Percentiles rank a stretch among this genome's conserved stretches.
Conservation (phyloP, 2,113 vertebrate genomes). For the Helogale parvula region DNA sequence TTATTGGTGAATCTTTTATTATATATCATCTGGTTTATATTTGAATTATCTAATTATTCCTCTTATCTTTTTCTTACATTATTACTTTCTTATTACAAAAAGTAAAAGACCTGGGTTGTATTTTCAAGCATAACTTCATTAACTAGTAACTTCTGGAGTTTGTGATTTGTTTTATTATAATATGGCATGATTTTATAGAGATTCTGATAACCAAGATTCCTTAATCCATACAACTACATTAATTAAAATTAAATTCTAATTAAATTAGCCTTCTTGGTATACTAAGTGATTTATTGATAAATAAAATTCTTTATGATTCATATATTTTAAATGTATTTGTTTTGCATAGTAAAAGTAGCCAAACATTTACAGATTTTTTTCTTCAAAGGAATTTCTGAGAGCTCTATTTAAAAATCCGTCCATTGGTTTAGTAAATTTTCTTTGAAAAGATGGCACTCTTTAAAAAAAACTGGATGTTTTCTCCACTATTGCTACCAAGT, state of each 20-base stretch:
- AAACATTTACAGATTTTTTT: background rate
- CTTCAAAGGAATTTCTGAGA: background rate
- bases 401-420: background rate
- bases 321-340: background rate
- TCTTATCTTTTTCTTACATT: background rate
- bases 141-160: background rate
- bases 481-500: background rate
- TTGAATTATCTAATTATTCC: background rate
- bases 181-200: background rate
- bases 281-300: background rate
- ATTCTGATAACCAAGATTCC: background rate
- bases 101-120: background rate
- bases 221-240: background rate
- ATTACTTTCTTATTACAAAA: background rate
- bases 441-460: background rate
- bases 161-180: background rate
- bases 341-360: background rate
- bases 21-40: background rate
- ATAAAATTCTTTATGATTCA: background rate
- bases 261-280: background rate
- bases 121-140: background rate
- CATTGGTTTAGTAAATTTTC: background rate
- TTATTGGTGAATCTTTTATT: background rate
- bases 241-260: background rate
- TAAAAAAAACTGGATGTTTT: background rate